Evolutionary conservation across 1,140 invertebrate species (phyloP), one percentile per base, ranked within the genome.

Genomic region (Pygmarrhopalites habei): DNA sequence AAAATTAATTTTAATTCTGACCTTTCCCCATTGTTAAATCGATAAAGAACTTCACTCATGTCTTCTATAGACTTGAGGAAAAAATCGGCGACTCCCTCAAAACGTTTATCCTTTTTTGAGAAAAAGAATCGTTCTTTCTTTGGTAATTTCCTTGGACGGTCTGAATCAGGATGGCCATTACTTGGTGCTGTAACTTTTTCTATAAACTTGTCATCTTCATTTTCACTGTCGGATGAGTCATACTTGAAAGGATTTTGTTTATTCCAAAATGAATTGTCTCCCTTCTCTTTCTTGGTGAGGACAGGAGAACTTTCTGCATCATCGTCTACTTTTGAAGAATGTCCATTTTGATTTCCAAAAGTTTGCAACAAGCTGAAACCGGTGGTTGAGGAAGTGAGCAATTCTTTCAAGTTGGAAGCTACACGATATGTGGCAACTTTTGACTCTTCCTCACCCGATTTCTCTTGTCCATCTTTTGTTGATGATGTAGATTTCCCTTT

Each of bases 1-100:
- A n/a, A n/a, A n/a, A n/a, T n/a, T n/a, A n/a, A n/a, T 29, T 60
- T 64, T 7, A 64, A 28, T 30, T 64, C 62, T 4, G 32, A n/a
- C 19, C 62, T 19, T 52, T 21, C 61, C 2, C 23, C 41, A 44
- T 57, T 28, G 26, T 30, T 44, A 43, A 53, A 53, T 28, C 35
- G n/a, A 26, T 57, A 26, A 4, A 25, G n/a, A 3, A 43, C 43
- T 4, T 53, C 49, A 19, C 53, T 49, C 46, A 49, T 32, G 3
- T 62, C 29, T 49, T 62, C 51, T 19, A 14, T 26, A 25, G 12
- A 29, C 2, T 47, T 25, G 2, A 64, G 39, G 51, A 64, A 64
- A 35, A 23, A 64, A 1, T 58, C 56, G 2, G 52, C 19, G 21
- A 64, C 1, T 23, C 49, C 62, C n/a, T 52, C 30, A 55, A 64